phyloP scores from a whole-genome alignment of 64 coral and sea anemone species.

The Stichodactyla mertensii region DNA sequence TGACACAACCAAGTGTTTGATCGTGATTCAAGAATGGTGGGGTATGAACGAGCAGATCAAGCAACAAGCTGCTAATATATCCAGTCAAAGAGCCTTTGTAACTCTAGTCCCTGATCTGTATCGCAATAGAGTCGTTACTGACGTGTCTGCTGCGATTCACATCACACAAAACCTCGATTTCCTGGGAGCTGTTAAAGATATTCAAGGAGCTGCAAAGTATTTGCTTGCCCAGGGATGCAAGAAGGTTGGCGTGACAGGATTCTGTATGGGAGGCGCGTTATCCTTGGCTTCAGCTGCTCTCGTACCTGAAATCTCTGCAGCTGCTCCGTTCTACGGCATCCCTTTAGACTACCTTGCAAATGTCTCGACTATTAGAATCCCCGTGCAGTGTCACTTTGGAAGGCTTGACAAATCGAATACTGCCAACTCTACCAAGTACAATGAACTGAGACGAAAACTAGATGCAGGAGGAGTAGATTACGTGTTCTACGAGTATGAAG shows the following conservation, averaged over 20 bases:
- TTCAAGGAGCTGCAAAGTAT: constrained; percentile 47
- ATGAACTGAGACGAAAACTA: constrained; percentile 37
- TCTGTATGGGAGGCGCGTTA: constrained; percentile 72
- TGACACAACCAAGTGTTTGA: constrained; percentile 49
- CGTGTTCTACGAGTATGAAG: constrained; percentile 66
- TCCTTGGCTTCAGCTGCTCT: constrained; percentile 52
- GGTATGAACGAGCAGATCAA: constrained; percentile 97
- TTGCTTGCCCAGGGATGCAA: constrained; percentile 52
- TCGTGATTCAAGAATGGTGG: constrained; percentile 99
- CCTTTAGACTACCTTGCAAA: constrained; percentile 23
- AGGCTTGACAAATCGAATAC: constrained; percentile 31
- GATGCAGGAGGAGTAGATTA: constrained; percentile 57
- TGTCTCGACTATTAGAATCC: constrained; percentile 57
- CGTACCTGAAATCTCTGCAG: constrained; percentile 51
- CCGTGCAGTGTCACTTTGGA: constrained; percentile 77
- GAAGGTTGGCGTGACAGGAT: constrained; percentile 70
- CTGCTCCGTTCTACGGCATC: constrained; percentile 78
- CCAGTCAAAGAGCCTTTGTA: constrained; percentile 56
- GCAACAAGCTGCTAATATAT: constrained; percentile 73
- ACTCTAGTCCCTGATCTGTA: constrained; percentile 92
- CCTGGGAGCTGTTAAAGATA: constrained; percentile 42
- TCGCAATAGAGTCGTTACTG: constrained; percentile 60
- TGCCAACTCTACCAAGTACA: constrained; percentile 29
- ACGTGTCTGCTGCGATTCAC: constrained; percentile 26
- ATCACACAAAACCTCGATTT: constrained; percentile 27